Evolutionary conservation across 2,888 invertebrate genomes (phyloP), one percentile per base, ranked within the genome.

Genomic region (Xestia ashworthii): DNA sequence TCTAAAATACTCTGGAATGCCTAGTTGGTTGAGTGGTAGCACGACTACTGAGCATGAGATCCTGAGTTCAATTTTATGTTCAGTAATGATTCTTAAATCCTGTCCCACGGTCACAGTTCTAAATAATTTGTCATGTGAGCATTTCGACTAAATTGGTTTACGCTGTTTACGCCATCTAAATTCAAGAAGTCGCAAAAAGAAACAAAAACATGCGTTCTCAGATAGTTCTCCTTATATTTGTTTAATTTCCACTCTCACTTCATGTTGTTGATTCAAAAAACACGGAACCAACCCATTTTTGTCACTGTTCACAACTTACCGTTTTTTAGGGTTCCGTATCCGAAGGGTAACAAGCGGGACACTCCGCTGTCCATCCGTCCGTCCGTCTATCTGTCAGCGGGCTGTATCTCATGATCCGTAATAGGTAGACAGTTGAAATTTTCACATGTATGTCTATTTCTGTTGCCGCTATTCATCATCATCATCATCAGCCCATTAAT

Each of bases 281-380:
- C 53, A 79, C 80, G 79, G 86, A 84, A 83, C 85, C 84, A 65
- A 50, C 22, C 68, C 72, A 80, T 78, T 80, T 62, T 12, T 38
- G 66, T 65, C 66, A 48, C 25, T 2, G 66, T 83, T 89, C 87
- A 32, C 70, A 73, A 84, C 80, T 89, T 70, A 74, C 86, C 58
- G 80, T 84, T 87, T 88, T 79, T 85, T 32, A 32, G 1, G 32
- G 32, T 32, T 32, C 3, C 32, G 32, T 32, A 32, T 32, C 32
- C 32, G 32, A 32, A 32, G 32, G 32, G 32, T 32, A 32, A 32
- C 32, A 32, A 32, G 32, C 32, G 32, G 32, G 32, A 32, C 32
- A 1, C 32, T 32, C 3, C 32, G 32, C 32, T 32, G 3, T 32
- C 32, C 32, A 32, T 32, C 32, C 32, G 32, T 32, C 32, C 32